A percentile compares a stretch with the other conserved stretches of the same genome.
Evolutionary conservation across 2,113 vertebrate species (phyloP).

Genomic region (Pituophis catenifer): DNA sequence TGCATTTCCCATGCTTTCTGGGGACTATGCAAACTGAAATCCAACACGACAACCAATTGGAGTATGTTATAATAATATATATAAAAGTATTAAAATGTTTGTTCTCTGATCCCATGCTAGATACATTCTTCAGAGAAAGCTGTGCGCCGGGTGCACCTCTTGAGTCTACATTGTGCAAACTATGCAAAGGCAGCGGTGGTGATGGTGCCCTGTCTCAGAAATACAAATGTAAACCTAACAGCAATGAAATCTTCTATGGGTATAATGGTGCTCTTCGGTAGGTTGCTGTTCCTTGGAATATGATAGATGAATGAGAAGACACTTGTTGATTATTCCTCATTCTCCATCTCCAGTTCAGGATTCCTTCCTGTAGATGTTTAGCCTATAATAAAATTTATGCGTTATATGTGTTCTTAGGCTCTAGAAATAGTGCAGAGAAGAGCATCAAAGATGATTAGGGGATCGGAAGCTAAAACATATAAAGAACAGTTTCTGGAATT

Average conservation of each 20-base stretch:
- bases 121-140: constrained; percentile 71
- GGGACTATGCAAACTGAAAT: not conserved
- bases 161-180: constrained; percentile 69
- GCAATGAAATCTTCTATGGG: constrained; percentile 75
- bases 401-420: not conserved
- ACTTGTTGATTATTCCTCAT: not conserved
- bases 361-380: not conserved
- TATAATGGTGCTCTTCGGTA: constrained; percentile 82
- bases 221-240: constrained; percentile 68
- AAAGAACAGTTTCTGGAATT: too few relatives aligned
- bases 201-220: constrained; percentile 16
- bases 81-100: not conserved
- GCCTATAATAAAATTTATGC: not conserved
- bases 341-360: not conserved
- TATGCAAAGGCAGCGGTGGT: constrained; percentile 67
- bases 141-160: constrained; percentile 79
- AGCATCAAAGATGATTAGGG: too few relatives aligned
- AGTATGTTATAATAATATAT: not conserved
- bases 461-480: too few relatives aligned
- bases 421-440: too few relatives aligned
- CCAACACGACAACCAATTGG: not conserved
- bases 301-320: not conserved
- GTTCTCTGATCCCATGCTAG: constrained; percentile 26
- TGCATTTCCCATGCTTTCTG: not conserved
- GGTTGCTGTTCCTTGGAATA: not conserved